These are phyloP conservation scores for Phortica okadai DNA, from an alignment of 2,888 invertebrate genomes.

Conservation along the genomic window DNA sequence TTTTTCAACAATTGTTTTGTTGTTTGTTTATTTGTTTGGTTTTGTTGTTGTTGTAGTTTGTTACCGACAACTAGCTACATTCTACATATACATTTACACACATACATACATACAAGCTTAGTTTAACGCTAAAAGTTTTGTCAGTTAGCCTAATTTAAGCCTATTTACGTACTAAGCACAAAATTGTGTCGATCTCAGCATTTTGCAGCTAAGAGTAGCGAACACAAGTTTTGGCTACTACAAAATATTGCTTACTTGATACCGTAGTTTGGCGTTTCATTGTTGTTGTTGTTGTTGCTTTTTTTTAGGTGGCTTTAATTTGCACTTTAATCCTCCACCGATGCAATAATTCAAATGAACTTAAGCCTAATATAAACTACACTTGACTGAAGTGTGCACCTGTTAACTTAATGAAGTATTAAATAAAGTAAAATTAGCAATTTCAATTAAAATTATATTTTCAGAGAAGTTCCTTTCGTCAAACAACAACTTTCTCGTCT, in stretches of 20 bases:
- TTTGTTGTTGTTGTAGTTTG: conserved; percentile 11
- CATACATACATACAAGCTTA: conserved; percentile 3
- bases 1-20: conserved; percentile 6
- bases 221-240: conserved; percentile 24
- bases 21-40: neutral
- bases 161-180: conserved; percentile 11
- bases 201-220: neutral
- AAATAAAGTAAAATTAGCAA: too few species aligned
- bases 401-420: too few species aligned
- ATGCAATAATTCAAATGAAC: neutral
- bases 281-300: neutral
- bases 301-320: conserved; percentile 26
- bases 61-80: conserved; percentile 10
- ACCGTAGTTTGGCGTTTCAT: conserved; percentile 52
- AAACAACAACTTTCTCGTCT: too few species aligned
- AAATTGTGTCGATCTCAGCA: neutral
- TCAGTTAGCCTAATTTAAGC: conserved; percentile 9
- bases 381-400: too few species aligned
- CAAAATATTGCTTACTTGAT: conserved; percentile 71
- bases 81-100: conserved; percentile 16
- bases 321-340: neutral
- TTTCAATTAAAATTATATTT: too few species aligned
- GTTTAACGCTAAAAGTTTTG: neutral
- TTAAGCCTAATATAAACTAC: neutral
- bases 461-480: too few species aligned